These are phyloP conservation scores for Desoria tigrina DNA, from an alignment of 2,888 invertebrate species.

Conservation along the genomic window DNA sequence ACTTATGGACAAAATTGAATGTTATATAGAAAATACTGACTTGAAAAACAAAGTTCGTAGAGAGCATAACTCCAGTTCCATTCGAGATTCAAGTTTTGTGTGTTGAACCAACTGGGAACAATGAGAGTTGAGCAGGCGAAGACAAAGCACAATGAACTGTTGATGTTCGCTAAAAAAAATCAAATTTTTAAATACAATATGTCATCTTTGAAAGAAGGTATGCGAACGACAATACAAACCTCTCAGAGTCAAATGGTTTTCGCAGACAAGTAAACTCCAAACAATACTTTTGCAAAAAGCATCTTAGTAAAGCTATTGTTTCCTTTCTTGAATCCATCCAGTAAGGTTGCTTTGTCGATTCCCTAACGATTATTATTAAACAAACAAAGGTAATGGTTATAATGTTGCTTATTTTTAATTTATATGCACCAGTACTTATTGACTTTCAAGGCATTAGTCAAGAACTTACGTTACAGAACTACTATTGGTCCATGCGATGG, in stretches of 20 bases:
- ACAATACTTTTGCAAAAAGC: constrained; percentile 64
- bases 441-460: too few relatives aligned
- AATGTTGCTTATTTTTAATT: too few relatives aligned
- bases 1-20: background rate
- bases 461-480: constrained; percentile 6
- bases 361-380: background rate
- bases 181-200: background rate
- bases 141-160: constrained; percentile 63
- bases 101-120: constrained; percentile 61
- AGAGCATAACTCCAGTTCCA: constrained; percentile 62
- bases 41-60: constrained; percentile 63
- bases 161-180: constrained; percentile 60
- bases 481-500: constrained; percentile 64
- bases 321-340: constrained; percentile 66
- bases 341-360: constrained; percentile 57
- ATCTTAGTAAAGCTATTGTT: constrained; percentile 62
- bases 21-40: constrained; percentile 54
- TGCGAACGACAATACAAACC: constrained; percentile 52
- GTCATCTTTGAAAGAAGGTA: too few relatives aligned
- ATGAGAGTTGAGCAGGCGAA: constrained; percentile 64
- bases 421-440: too few relatives aligned
- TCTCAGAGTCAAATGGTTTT: constrained; percentile 59
- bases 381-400: background rate
- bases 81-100: constrained; percentile 57
- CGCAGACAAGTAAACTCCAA: constrained; percentile 59